A percentile compares a stretch with the other conserved stretches of the same genome.
phyloP scores from a whole-genome alignment of 1,140 invertebrate genomes.

The Carcinoscorpius rotundicauda region DNA sequence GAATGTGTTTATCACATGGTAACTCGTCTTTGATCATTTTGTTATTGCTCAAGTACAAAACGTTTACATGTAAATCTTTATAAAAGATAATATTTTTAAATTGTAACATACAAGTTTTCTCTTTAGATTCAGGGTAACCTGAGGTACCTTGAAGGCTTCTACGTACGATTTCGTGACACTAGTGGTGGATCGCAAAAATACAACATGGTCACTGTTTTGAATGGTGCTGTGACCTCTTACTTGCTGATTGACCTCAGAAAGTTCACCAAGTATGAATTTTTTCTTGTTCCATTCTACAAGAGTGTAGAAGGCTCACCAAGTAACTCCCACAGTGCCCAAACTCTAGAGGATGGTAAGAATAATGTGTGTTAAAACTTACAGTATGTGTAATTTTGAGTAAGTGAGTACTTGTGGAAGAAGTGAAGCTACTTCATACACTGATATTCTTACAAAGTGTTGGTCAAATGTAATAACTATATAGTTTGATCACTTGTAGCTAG shows the following conservation, averaged over 20 bases:
- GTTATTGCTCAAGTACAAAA: too few relatives aligned
- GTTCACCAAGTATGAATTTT: constrained; percentile 75
- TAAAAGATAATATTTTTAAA: too few relatives aligned
- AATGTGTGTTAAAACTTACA: neutral
- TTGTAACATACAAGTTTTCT: neutral
- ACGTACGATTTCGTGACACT: constrained; percentile 77
- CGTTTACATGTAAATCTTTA: too few relatives aligned
- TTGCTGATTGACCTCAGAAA: constrained; percentile 60
- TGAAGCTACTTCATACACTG: neutral
- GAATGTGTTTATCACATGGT: too few relatives aligned
- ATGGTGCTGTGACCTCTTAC: constrained; percentile 37
- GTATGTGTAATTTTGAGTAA: too few relatives aligned
- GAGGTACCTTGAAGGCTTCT: constrained; percentile 65
- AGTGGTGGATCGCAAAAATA: constrained; percentile 40
- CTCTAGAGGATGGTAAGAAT: constrained; percentile 36
- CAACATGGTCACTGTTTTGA: constrained; percentile 42
- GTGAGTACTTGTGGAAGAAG: neutral
- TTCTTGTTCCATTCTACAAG: constrained; percentile 74
- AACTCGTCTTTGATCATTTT: too few relatives aligned
- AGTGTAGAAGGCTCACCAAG: constrained; percentile 64
- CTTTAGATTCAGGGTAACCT: constrained; percentile 30
- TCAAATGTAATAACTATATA: too few relatives aligned
- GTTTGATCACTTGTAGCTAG: too few relatives aligned
- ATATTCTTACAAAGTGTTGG: neutral
- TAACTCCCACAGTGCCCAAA: constrained; percentile 36